phyloP scores from a whole-genome alignment of 1,140 invertebrate genomes.

The Orius insidiosus region DNA sequence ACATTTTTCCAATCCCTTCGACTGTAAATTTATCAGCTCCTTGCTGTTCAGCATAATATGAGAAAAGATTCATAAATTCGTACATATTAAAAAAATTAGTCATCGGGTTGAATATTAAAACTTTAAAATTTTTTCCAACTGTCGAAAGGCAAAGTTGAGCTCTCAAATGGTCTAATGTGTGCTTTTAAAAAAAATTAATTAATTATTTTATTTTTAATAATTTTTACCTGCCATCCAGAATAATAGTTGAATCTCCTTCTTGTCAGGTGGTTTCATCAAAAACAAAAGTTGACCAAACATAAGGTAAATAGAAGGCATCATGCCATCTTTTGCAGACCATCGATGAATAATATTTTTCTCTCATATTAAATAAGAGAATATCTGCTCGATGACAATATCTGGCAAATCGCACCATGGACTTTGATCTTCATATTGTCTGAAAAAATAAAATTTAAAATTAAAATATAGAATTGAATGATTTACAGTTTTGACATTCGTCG shows the following conservation, averaged over 20 bases:
- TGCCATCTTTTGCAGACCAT: slow-evolving; percentile 52
- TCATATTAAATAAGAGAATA: slow-evolving; percentile 53
- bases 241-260: slow-evolving; percentile 64
- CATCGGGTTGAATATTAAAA: slow-evolving; percentile 53
- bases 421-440: slow-evolving; percentile 10
- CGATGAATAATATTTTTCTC: slow-evolving; percentile 53
- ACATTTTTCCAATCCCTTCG: slow-evolving; percentile 39
- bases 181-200: slow-evolving; percentile 28
- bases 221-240: slow-evolving; percentile 52
- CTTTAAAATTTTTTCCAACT: slow-evolving; percentile 47
- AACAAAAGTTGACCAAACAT: slow-evolving; percentile 54
- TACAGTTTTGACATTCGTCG: too few relatives aligned
- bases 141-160: slow-evolving; percentile 51
- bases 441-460: background rate
- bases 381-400: slow-evolving; percentile 56
- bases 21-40: slow-evolving; percentile 23
- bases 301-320: slow-evolving; percentile 50
- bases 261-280: slow-evolving; percentile 57
- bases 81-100: slow-evolving; percentile 67
- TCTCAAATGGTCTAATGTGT: slow-evolving; percentile 55
- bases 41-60: slow-evolving; percentile 45
- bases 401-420: slow-evolving; percentile 47
- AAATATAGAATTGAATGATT: too few relatives aligned
- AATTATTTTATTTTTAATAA: slow-evolving; percentile 6
- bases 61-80: slow-evolving; percentile 66